These are phyloP conservation scores for Frieseomelitta varia DNA, from an alignment of 1,140 invertebrate species.

Conservation along the genomic window DNA sequence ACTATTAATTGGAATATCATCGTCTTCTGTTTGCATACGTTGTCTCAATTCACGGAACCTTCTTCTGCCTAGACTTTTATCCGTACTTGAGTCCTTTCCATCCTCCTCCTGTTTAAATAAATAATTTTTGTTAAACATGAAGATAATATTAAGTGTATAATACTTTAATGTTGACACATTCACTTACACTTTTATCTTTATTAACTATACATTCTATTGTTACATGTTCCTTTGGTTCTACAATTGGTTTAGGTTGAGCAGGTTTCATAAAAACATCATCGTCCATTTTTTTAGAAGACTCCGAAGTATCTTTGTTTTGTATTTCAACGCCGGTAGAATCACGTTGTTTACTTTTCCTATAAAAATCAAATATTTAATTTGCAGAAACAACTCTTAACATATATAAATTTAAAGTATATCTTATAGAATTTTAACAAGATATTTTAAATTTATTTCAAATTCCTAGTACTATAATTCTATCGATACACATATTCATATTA, in stretches of 20 bases:
- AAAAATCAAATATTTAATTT: constrained; percentile 23
- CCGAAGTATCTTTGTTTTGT: constrained; percentile 64
- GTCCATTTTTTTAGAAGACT: constrained; percentile 67
- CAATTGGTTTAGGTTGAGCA: constrained; percentile 69
- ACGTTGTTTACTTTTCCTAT: constrained; percentile 73
- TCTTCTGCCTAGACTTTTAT: constrained; percentile 83
- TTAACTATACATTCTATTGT: constrained; percentile 66
- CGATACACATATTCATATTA: not conserved
- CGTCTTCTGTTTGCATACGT: constrained; percentile 92
- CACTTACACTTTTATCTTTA: constrained; percentile 71
- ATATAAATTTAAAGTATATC: not conserved
- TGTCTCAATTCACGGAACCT: constrained; percentile 92
- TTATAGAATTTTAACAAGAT: not conserved
- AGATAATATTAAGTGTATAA: not conserved
- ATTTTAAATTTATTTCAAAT: not conserved
- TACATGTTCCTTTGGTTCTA: constrained; percentile 66
- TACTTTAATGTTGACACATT: constrained; percentile 18
- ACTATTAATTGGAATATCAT: constrained; percentile 85
- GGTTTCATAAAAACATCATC: constrained; percentile 78
- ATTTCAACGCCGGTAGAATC: constrained; percentile 66
- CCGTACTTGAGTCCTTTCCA: constrained; percentile 64
- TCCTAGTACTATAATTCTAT: not conserved
- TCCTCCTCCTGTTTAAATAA: constrained; percentile 75
- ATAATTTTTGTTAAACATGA: constrained; percentile 3
- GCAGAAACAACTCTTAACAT: not conserved